Base-by-base conservation (phyloP, 2,113 vertebrate genomes). In the Equus przewalskii region DNA sequence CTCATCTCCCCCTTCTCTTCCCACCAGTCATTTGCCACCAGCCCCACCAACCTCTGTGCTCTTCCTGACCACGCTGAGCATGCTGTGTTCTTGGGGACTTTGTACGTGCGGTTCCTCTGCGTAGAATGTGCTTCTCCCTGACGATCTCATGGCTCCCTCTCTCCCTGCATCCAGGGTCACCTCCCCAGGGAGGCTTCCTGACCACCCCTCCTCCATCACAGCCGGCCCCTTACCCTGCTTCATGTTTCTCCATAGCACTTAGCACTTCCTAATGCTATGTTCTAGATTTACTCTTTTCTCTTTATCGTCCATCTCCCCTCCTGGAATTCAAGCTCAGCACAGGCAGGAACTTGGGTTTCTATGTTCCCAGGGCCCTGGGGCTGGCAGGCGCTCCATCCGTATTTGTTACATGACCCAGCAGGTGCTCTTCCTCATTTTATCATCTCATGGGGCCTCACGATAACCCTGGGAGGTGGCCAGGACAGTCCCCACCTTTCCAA, bases 81-180 rank as follows among this genome's bases (percentile, higher is more conserved):
- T 0, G 0, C 44, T 1, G 36, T 30, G 54, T 44, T 58, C 16
- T n/a, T 9, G 15, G 78, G 46, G 46, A 7, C 64, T 56, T 80
- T 6, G 7, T n/a, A 11, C 0, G 0, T 12, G 18, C 1, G 5
- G 24, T 18, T 49, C 56, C 80, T 46, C 11, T 44, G 14, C 6
- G 0, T 7, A 14, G 60, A n/a, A 44, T 8, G 1, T 22, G 3
- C 67, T 58, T 49, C 49, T 10, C 64, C 14, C 0, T 1, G n/a
- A 11, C 0, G 8, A 44, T 22, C 54, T 51, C 64, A 2, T 8
- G 24, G 70, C 28, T 51, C 21, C 15, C 26, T 21, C 51, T n/a
- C 36, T 30, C 12, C 7, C 36, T 1, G 19, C 33, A 5, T 16
- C 33, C 44, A 22, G 5, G 58, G n/a, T 56, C 60, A 15, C 51